phyloP scores from a whole-genome alignment of 2,113 vertebrate genomes.

The Chloroceryle aenea region DNA sequence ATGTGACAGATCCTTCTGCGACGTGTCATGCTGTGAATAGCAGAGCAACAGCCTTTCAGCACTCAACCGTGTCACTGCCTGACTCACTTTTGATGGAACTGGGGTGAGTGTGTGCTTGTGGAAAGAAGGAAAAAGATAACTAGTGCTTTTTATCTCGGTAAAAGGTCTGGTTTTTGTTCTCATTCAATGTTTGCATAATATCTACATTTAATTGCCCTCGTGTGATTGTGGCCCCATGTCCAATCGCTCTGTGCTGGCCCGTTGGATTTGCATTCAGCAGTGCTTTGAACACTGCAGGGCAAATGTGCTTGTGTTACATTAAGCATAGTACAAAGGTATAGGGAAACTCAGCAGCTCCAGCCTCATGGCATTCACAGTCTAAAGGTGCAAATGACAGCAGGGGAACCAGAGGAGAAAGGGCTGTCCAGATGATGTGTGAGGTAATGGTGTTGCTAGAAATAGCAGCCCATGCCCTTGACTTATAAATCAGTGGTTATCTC shows the following conservation, averaged over 20 bases:
- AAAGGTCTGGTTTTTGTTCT: not conserved
- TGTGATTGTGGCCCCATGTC: not conserved
- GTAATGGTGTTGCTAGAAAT: not conserved
- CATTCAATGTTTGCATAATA: not conserved
- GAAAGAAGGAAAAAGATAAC: not conserved
- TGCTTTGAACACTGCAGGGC: not conserved
- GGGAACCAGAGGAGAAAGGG: not conserved
- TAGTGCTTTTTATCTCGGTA: not conserved
- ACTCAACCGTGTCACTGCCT: constrained; percentile 16
- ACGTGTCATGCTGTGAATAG: constrained; percentile 42
- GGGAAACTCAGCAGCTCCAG: not conserved
- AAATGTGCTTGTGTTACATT: not conserved
- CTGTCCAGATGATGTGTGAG: not conserved
- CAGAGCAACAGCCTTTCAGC: constrained; percentile 57
- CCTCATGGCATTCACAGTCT: not conserved
- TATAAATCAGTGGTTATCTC: constrained; percentile 16
- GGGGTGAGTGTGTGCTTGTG: not conserved
- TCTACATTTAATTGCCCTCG: not conserved
- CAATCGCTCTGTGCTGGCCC: not conserved
- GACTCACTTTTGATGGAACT: constrained; percentile 19
- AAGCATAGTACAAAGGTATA: not conserved
- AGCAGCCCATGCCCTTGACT: not conserved
- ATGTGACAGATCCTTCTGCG: constrained; percentile 38
- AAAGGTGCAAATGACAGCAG: not conserved
- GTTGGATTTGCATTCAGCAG: not conserved